These are phyloP conservation scores for Drosophila atroscutellata DNA, from an alignment of 2,888 invertebrate genomes.

Conservation along the genomic window DNA sequence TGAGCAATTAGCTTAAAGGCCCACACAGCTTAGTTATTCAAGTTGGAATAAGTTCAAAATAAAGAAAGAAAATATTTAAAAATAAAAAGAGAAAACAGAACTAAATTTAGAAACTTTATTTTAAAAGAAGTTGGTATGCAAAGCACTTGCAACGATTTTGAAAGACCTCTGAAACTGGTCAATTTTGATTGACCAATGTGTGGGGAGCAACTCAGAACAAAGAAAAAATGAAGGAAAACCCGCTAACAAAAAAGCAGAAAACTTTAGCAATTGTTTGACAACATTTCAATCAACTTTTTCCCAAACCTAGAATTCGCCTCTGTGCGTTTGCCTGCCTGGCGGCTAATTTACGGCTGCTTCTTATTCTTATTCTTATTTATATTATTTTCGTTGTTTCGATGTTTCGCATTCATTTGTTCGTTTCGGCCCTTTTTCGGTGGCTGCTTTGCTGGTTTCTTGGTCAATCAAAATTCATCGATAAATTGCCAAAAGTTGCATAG, in stretches of 20 bases:
- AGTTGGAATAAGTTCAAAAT: neutral
- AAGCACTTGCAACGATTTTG: neutral
- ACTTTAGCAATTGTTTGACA: slow-evolving; percentile 37
- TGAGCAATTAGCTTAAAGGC: slow-evolving; percentile 31
- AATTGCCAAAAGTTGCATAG: slow-evolving; percentile 52
- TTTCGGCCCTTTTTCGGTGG: neutral
- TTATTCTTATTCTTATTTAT: neutral
- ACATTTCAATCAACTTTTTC: slow-evolving; percentile 43
- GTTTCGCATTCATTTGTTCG: slow-evolving; percentile 16
- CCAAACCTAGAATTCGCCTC: slow-evolving; percentile 20
- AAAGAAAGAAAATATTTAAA: neutral
- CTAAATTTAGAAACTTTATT: neutral
- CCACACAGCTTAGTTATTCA: slow-evolving; percentile 1
- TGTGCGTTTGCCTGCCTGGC: slow-evolving; percentile 20
- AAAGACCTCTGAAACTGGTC: slow-evolving; percentile 24
- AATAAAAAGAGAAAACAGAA: neutral
- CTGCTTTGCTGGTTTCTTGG: slow-evolving; percentile 18
- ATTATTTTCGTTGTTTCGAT: slow-evolving; percentile 16
- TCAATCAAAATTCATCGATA: slow-evolving; percentile 62
- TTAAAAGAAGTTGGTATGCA: neutral
- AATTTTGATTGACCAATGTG: slow-evolving; percentile 44
- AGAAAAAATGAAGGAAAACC: neutral
- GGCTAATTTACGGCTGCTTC: slow-evolving; percentile 19
- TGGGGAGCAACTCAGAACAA: neutral
- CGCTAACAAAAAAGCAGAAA: neutral